These are phyloP conservation scores for Amphiprion ocellaris DNA, from an alignment of 2,113 vertebrate genomes.

Conservation along the genomic window DNA sequence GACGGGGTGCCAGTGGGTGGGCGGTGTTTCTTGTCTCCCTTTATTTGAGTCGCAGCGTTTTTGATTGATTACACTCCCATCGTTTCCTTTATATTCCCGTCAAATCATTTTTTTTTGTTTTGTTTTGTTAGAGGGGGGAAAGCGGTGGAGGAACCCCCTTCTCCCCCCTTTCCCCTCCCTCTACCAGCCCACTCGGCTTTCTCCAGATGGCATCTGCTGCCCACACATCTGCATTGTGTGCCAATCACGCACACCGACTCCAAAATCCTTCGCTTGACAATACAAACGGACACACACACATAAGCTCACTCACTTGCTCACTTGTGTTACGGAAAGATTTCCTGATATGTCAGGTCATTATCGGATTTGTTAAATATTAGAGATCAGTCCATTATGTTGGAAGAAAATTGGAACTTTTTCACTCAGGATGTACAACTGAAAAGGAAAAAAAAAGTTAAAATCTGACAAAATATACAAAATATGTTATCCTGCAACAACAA, in stretches of 20 bases:
- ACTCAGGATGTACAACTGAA: background rate
- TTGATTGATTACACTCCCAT: constrained; percentile 95
- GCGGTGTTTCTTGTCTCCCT: constrained; percentile 84
- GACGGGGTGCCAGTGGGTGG: constrained; percentile 42
- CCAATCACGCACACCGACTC: constrained; percentile 75
- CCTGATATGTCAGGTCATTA: background rate
- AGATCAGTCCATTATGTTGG: background rate
- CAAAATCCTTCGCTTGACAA: constrained; percentile 38
- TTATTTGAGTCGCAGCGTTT: constrained; percentile 85
- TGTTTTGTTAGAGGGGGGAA: background rate
- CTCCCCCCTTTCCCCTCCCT: constrained; percentile 80
- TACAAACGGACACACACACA: constrained; percentile 24
- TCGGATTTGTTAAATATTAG: background rate
- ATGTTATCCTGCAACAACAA: too few relatives aligned
- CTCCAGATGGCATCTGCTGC: constrained; percentile 91
- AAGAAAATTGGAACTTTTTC: background rate
- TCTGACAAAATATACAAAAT: too few relatives aligned
- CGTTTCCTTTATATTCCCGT: constrained; percentile 88
- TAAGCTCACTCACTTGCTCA: background rate
- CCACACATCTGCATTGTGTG: constrained; percentile 94
- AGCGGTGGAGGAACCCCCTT: constrained; percentile 24
- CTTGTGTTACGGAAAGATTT: background rate
- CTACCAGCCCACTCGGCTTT: constrained; percentile 74
- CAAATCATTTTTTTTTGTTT: constrained; percentile 84
- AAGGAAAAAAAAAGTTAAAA: too few relatives aligned